These are phyloP conservation scores for Ochropacha duplaris DNA, from an alignment of 2,888 invertebrate species.

Conservation along the genomic window DNA sequence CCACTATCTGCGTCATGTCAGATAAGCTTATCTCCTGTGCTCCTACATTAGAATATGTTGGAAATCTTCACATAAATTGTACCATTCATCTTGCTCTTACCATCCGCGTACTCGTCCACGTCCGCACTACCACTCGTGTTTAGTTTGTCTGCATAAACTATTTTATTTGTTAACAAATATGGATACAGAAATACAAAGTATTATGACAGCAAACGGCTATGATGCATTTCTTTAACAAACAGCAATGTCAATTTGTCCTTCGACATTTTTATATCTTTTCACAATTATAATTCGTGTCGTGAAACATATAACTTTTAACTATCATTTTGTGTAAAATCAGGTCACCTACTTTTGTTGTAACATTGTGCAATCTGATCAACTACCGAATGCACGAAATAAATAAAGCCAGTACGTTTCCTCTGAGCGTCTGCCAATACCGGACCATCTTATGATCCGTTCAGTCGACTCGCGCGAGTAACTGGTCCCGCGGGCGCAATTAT, in stretches of 20 bases:
- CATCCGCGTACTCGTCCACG: neutral
- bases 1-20: constrained; percentile 1
- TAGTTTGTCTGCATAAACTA: neutral
- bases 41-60: neutral
- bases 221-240: too few relatives aligned
- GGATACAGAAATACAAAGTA: neutral
- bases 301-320: neutral
- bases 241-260: neutral
- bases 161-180: neutral
- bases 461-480: neutral
- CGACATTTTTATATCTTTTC: too few relatives aligned
- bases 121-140: neutral
- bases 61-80: neutral
- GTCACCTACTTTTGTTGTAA: neutral
- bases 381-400: neutral
- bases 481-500: neutral
- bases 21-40: neutral
- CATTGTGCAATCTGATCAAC: neutral
- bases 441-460: neutral
- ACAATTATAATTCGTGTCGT: too few relatives aligned
- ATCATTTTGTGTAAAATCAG: neutral
- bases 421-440: neutral
- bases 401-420: neutral
- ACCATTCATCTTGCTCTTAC: neutral
- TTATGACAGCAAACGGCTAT: neutral